Conservation (phyloP, 2,888 invertebrate genomes). For the Trachelus tabidus region DNA sequence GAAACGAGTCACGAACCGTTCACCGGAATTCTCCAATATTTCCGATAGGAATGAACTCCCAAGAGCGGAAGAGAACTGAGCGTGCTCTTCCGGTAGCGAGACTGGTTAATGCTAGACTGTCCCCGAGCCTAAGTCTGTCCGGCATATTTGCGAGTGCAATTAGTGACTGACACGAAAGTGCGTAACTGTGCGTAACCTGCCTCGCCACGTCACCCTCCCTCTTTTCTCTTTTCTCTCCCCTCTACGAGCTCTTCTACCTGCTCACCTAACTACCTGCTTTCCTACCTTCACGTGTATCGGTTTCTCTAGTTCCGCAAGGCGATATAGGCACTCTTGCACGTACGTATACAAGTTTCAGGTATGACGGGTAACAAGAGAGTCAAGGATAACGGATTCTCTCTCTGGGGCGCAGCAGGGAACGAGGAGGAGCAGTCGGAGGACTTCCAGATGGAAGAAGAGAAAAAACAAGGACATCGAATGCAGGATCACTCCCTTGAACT, state of each 20-base stretch:
- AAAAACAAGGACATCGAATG: not conserved
- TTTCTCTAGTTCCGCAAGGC: not conserved
- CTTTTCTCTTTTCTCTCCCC: not conserved
- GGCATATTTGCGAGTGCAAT: slow-evolving; percentile 20
- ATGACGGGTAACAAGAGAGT: not conserved
- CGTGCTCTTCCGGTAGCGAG: not conserved
- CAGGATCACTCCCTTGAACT: not conserved
- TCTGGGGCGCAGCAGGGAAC: not conserved
- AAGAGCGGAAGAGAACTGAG: not conserved
- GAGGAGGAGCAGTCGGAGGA: not conserved
- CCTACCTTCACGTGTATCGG: not conserved
- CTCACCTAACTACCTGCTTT: not conserved
- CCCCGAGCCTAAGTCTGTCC: not conserved
- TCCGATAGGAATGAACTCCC: not conserved
- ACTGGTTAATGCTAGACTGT: not conserved
- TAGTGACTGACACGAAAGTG: slow-evolving; percentile 32
- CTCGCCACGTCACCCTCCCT: not conserved
- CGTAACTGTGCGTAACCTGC: slow-evolving; percentile 13
- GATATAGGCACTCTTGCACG: not conserved
- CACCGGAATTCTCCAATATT: not conserved
- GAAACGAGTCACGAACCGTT: not conserved
- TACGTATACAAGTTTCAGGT: not conserved
- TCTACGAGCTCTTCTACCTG: not conserved
- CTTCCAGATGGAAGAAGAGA: not conserved
- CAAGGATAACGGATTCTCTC: not conserved